A percentile compares a stretch with the other conserved stretches of the same genome.
Evolutionary conservation across 2,797 vertebrate species (phyloP).

Genomic region (Crax fasciolata): DNA sequence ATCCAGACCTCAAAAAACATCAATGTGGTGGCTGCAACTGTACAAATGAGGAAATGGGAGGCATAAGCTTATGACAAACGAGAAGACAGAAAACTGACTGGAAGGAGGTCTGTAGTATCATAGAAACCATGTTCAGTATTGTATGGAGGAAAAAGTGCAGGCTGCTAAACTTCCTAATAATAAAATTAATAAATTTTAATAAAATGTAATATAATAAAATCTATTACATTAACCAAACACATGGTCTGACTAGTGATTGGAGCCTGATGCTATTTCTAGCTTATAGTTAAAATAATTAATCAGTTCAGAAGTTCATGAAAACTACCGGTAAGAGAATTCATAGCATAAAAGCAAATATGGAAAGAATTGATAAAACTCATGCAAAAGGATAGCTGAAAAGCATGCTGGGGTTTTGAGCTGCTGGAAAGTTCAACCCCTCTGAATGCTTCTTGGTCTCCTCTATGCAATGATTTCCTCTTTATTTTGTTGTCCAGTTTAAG

Average conservation of each 20-base stretch:
- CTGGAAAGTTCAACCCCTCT: not conserved
- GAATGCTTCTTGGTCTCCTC: not conserved
- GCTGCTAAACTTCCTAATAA: not conserved
- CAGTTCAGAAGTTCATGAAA: not conserved
- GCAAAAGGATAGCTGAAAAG: not conserved
- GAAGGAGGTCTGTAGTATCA: not conserved
- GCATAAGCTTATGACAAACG: not conserved
- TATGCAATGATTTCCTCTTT: not conserved
- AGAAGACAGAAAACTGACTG: not conserved
- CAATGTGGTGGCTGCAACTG: not conserved
- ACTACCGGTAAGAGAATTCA: not conserved
- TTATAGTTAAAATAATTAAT: not conserved
- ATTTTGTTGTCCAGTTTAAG: not conserved
- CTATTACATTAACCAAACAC: not conserved
- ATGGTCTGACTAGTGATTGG: fast-evolving
- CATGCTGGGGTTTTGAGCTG: not conserved
- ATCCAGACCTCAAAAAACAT: not conserved
- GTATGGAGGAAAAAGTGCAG: fast-evolving
- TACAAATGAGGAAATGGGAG: not conserved
- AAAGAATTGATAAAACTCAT: not conserved
- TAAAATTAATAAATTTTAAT: not conserved
- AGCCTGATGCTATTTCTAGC: not conserved
- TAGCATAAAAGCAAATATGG: not conserved
- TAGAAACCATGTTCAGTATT: not conserved
- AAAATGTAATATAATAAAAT: not conserved